phyloP scores from a whole-genome alignment of 1,140 invertebrate genomes.

The Maniola jurtina region DNA sequence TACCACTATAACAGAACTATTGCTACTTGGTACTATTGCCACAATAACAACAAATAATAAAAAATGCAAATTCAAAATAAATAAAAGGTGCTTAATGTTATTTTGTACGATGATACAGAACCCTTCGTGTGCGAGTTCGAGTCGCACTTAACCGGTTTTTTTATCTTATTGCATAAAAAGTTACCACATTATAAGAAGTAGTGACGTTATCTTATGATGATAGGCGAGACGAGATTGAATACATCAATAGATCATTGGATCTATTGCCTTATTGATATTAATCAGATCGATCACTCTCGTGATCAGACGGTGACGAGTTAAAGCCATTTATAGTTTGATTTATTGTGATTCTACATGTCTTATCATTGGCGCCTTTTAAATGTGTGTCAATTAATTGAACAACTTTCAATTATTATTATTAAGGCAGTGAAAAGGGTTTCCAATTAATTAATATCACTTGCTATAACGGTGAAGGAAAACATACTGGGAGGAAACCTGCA shows the following conservation, averaged over 20 bases:
- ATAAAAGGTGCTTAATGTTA: no score
- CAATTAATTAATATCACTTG: no score
- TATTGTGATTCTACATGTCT: not conserved
- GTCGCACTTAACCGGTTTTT: not conserved
- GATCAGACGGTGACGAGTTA: not conserved
- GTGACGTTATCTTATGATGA: constrained; percentile 13
- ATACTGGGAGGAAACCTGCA: no score
- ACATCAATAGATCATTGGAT: not conserved
- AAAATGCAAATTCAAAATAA: no score
- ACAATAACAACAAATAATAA: no score
- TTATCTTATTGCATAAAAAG: not conserved
- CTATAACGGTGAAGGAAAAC: no score
- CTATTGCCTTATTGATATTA: constrained; percentile 4
- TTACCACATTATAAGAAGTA: constrained; percentile 6
- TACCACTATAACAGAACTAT: no score
- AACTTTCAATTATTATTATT: no score
- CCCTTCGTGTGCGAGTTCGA: no score
- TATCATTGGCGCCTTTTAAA: not conserved
- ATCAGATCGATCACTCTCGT: not conserved
- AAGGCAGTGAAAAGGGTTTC: no score
- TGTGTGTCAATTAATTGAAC: not conserved
- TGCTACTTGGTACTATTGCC: no score
- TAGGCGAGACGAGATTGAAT: constrained; percentile 4
- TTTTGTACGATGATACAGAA: no score
- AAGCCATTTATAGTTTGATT: not conserved